Evolutionary conservation across 2,888 invertebrate genomes (phyloP).

Genomic region (Noctua janthina): DNA sequence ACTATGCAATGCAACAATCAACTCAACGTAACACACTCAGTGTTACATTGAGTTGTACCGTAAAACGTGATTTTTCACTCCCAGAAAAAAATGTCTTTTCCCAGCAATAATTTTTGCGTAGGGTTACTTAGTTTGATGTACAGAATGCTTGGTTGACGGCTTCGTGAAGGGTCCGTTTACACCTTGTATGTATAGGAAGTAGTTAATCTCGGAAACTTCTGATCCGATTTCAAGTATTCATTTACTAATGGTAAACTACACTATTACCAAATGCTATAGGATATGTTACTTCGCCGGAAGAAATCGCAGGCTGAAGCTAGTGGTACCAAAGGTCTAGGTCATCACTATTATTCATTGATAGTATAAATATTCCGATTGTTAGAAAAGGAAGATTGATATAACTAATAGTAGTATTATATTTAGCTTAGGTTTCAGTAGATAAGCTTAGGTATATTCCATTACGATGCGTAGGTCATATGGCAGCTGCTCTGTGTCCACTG

Average conservation of each 20-base stretch:
- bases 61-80: too few relatives aligned
- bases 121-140: too few relatives aligned
- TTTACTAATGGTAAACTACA: neutral
- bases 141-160: too few relatives aligned
- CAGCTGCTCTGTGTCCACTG: neutral
- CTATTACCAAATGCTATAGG: neutral
- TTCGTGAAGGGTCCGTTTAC: too few relatives aligned
- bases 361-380: slow-evolving; percentile 52
- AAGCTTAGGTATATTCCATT: slow-evolving; percentile 37
- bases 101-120: too few relatives aligned
- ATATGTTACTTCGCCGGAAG: neutral
- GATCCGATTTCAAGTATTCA: neutral
- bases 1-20: too few relatives aligned
- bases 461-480: slow-evolving; percentile 21
- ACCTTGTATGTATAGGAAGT: too few relatives aligned
- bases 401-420: slow-evolving; percentile 16
- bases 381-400: slow-evolving; percentile 9
- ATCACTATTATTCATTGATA: slow-evolving; percentile 38
- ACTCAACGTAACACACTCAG: too few relatives aligned
- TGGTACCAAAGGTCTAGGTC: slow-evolving; percentile 41
- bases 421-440: slow-evolving; percentile 27
- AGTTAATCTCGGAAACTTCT: too few relatives aligned
- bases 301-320: neutral
- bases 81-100: too few relatives aligned
- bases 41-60: too few relatives aligned